Evolutionary conservation across 1,140 invertebrate species (phyloP).

Genomic region (Neodiprion pinetum): DNA sequence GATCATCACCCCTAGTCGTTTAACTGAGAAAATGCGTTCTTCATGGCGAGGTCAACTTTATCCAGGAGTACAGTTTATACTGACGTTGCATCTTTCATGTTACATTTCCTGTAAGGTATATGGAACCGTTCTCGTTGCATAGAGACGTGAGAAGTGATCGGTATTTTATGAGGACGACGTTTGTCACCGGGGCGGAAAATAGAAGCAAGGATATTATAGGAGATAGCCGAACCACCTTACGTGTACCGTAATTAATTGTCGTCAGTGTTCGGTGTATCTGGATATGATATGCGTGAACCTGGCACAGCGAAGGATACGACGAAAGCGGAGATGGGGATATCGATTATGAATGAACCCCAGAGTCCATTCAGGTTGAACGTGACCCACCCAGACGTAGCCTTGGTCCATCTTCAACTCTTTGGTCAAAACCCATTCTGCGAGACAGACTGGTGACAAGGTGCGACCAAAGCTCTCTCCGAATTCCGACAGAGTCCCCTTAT

Average conservation of each 20-base stretch:
- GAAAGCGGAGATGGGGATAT: constrained; percentile 31
- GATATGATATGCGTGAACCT: too few species aligned
- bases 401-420: constrained; percentile 39
- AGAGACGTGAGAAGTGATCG: background rate
- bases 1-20: too few species aligned
- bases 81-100: too few species aligned
- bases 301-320: constrained; percentile 29
- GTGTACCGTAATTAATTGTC: too few species aligned
- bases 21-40: too few species aligned
- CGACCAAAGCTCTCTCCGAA: background rate
- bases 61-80: too few species aligned
- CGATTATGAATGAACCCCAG: constrained; percentile 51
- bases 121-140: too few species aligned
- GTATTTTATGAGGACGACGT: background rate
- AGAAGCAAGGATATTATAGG: background rate
- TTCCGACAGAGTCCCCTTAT: background rate
- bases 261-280: too few species aligned
- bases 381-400: constrained; percentile 41
- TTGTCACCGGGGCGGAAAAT: background rate
- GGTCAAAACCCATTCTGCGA: constrained; percentile 45
- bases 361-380: constrained; percentile 51
- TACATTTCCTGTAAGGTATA: too few species aligned
- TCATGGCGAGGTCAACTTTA: too few species aligned
- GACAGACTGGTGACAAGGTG: background rate
- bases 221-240: too few species aligned